Conservation (phyloP, 2,797 vertebrate genomes). For the Euphonia xanthogaster region DNA sequence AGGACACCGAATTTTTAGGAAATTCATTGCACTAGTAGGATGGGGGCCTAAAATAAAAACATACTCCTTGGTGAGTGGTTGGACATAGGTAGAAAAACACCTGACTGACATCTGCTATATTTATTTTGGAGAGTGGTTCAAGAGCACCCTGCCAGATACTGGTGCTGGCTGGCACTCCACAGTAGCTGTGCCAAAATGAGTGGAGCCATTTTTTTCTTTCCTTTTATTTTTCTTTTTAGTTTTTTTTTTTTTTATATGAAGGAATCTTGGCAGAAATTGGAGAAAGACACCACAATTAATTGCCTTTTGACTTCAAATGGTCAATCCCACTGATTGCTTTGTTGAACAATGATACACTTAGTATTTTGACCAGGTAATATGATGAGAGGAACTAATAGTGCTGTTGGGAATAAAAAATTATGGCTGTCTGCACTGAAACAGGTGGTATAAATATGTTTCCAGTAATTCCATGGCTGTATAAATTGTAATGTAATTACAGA, state of each 20-base stretch:
- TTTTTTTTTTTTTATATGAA: background rate
- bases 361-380: slow-evolving; percentile 1
- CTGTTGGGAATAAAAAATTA: background rate
- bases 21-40: background rate
- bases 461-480: slow-evolving; percentile 10
- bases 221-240: background rate
- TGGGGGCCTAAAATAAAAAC: background rate
- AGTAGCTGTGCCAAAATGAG: background rate
- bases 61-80: background rate
- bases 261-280: background rate
- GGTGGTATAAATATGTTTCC: slow-evolving; percentile 43
- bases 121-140: slow-evolving; percentile 22
- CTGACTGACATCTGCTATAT: slow-evolving; percentile 1
- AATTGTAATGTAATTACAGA: slow-evolving; percentile 1
- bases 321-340: background rate
- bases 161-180: background rate
- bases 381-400: background rate
- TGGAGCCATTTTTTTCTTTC: background rate
- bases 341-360: background rate
- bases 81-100: background rate
- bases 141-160: background rate
- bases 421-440: background rate
- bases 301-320: background rate
- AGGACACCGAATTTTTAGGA: background rate
- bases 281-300: background rate